These are phyloP conservation scores for Tillus elongatus DNA, from an alignment of 2,888 invertebrate species.

Conservation along the genomic window DNA sequence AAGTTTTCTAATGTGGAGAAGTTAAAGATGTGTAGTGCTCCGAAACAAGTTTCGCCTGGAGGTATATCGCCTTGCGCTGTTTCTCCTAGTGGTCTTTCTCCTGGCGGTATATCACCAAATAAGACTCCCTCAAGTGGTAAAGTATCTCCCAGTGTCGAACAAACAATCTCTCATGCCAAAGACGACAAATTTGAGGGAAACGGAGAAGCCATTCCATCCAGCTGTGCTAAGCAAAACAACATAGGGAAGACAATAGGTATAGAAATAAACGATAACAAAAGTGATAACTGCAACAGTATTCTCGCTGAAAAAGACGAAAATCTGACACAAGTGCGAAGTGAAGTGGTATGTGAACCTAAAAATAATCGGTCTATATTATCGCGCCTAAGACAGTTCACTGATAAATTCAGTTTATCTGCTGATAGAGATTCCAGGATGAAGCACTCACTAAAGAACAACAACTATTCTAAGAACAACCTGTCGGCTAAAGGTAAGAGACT, in stretches of 20 bases:
- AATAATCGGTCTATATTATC: constrained; percentile 43
- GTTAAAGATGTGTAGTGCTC: constrained; percentile 27
- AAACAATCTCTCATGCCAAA: too few relatives aligned
- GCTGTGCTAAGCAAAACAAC: neutral
- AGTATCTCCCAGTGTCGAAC: too few relatives aligned
- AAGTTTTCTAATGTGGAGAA: constrained; percentile 28
- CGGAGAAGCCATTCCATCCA: constrained; percentile 9
- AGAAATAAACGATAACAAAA: constrained; percentile 14
- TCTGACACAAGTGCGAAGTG: too few relatives aligned
- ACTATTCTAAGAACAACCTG: constrained; percentile 22
- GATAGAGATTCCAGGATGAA: constrained; percentile 39
- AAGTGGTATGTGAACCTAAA: constrained; percentile 32
- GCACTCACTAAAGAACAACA: constrained; percentile 30
- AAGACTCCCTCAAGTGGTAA: too few relatives aligned
- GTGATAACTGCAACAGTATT: constrained; percentile 28
- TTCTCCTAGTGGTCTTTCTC: too few relatives aligned
- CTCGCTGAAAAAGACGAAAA: constrained; percentile 25
- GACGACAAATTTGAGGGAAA: constrained; percentile 14
- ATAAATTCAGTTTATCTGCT: constrained; percentile 45
- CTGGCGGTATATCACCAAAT: too few relatives aligned
- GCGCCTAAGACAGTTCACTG: constrained; percentile 47
- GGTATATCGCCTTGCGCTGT: too few relatives aligned
- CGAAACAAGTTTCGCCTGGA: too few relatives aligned
- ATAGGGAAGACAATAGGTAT: neutral
- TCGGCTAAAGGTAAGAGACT: constrained; percentile 27